Conservation (phyloP, 1,140 invertebrate species). For the Lordiphosa mommai region DNA sequence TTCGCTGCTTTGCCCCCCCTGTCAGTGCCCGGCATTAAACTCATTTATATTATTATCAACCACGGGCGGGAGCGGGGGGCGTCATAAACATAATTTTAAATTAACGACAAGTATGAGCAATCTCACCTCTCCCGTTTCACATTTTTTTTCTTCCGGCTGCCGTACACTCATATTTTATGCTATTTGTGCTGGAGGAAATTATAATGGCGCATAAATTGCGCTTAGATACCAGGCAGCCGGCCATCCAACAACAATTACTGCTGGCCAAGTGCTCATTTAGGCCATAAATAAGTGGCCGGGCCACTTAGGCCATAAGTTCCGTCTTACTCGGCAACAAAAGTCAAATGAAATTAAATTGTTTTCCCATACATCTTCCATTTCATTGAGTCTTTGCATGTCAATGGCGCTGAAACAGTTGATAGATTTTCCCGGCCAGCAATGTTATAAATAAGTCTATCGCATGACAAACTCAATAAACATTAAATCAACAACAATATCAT, state of each 20-base stretch:
- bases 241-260: slow-evolving; percentile 28
- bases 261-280: slow-evolving; percentile 44
- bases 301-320: slow-evolving; percentile 40
- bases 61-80: slow-evolving; percentile 17
- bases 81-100: slow-evolving; percentile 56
- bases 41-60: slow-evolving; percentile 59
- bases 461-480: slow-evolving; percentile 19
- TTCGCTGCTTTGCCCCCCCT: not conserved
- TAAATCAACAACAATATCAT: slow-evolving; percentile 10
- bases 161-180: slow-evolving; percentile 36
- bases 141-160: slow-evolving; percentile 5
- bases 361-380: slow-evolving; percentile 30
- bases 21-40: slow-evolving; percentile 28
- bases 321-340: slow-evolving; percentile 34
- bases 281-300: slow-evolving; percentile 35
- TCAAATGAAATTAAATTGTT: slow-evolving; percentile 54
- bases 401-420: slow-evolving; percentile 1
- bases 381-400: slow-evolving; percentile 9
- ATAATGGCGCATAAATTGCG: slow-evolving; percentile 54
- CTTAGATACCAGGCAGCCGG: slow-evolving; percentile 22
- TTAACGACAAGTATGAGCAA: slow-evolving; percentile 52
- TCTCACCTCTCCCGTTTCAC: slow-evolving; percentile 24
- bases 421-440: slow-evolving; percentile 5
- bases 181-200: slow-evolving; percentile 45
- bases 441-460: slow-evolving; percentile 23